Evolutionary conservation across 2,888 invertebrate species (phyloP).

Genomic region (Rhingia rostrata): DNA sequence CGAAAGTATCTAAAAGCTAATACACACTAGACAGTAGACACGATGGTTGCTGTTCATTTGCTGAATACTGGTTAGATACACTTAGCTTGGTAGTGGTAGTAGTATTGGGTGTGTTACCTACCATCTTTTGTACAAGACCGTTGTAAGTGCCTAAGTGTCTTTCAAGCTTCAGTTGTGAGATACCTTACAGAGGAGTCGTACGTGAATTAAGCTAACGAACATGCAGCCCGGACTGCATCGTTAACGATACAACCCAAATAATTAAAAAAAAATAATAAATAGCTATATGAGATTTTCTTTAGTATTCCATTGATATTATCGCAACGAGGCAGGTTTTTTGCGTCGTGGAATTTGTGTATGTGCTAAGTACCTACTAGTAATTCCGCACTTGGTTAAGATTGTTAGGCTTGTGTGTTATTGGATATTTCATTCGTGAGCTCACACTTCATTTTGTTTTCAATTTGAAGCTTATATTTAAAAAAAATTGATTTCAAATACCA

Average conservation of each 20-base stretch:
- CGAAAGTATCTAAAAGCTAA: slow-evolving; percentile 69
- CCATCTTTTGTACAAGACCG: slow-evolving; percentile 39
- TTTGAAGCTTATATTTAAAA: slow-evolving; percentile 10
- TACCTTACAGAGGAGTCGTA: slow-evolving; percentile 63
- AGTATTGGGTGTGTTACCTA: slow-evolving; percentile 68
- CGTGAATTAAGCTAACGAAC: slow-evolving; percentile 22
- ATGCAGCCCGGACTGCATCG: slow-evolving; percentile 3
- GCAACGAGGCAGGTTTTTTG: slow-evolving; percentile 60
- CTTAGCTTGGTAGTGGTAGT: slow-evolving; percentile 45
- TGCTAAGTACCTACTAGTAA: slow-evolving; percentile 13
- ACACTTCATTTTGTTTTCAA: slow-evolving; percentile 12
- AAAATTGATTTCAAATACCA: background rate
- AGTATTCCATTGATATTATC: slow-evolving; percentile 51
- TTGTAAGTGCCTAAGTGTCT: slow-evolving; percentile 53
- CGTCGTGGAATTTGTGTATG: slow-evolving; percentile 42
- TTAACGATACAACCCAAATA: slow-evolving; percentile 32
- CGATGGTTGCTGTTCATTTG: slow-evolving; percentile 31
- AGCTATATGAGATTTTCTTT: slow-evolving; percentile 33
- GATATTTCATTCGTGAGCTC: slow-evolving; percentile 32
- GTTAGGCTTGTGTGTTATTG: slow-evolving; percentile 22
- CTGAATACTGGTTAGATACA: slow-evolving; percentile 63
- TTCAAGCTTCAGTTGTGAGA: slow-evolving; percentile 63
- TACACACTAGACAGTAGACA: slow-evolving; percentile 11
- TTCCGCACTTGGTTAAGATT: slow-evolving; percentile 28
- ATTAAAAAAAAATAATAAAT: slow-evolving; percentile 16